phyloP scores from a whole-genome alignment of 2,797 vertebrate genomes.

The Microtus agrestis region DNA sequence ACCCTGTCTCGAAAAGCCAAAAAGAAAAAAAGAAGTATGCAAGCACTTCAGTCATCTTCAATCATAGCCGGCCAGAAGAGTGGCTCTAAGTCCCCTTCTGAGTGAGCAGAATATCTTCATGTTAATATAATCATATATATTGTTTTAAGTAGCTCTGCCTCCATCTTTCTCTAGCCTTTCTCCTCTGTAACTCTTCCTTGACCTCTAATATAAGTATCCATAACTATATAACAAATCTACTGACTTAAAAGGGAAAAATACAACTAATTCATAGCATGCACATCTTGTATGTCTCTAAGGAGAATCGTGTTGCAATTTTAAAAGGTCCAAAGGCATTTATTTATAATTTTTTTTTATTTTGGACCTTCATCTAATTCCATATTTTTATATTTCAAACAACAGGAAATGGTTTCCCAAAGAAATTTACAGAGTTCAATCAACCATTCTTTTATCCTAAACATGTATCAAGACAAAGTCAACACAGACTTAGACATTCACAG shows the following conservation, averaged over 20 bases:
- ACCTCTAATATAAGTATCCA: background rate
- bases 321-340: slow-evolving; percentile 1
- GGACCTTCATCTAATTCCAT: slow-evolving; percentile 33
- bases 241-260: slow-evolving; percentile 4
- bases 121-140: background rate
- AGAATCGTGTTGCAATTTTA: background rate
- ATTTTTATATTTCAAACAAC: slow-evolving; percentile 54
- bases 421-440: slow-evolving; percentile 40
- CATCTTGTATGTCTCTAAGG: background rate
- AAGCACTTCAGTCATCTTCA: background rate
- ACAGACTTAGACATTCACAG: slow-evolving; percentile 27
- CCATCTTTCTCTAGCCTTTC: background rate
- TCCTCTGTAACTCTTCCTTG: slow-evolving; percentile 26
- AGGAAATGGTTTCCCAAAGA: slow-evolving; percentile 42
- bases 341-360: background rate
- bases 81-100: background rate
- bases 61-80: slow-evolving; percentile 7
- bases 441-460: slow-evolving; percentile 46
- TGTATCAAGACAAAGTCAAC: slow-evolving; percentile 21
- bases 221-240: slow-evolving; percentile 52
- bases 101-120: slow-evolving; percentile 35
- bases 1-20: no score
- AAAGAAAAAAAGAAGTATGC: background rate
- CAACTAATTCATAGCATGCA: background rate
- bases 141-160: slow-evolving; percentile 21